These are phyloP conservation scores for Botia almorhae DNA, from an alignment of 2,797 vertebrate species.

Conservation along the genomic window DNA sequence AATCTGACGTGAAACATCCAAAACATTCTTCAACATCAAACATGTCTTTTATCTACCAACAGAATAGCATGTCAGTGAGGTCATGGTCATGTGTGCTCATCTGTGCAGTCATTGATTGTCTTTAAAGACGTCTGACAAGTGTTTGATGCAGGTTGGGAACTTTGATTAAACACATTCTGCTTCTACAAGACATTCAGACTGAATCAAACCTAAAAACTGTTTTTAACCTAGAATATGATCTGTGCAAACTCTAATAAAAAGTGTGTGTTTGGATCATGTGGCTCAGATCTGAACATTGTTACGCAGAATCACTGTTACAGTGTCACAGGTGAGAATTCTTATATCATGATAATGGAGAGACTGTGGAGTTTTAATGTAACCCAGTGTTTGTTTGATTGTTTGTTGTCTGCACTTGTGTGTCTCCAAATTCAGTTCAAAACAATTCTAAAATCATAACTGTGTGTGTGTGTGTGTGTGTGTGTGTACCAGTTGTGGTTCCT, in stretches of 20 bases:
- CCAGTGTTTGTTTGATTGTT: not conserved
- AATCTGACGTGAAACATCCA: slow-evolving; percentile 63
- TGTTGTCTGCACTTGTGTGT: not conserved
- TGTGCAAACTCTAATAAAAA: not conserved
- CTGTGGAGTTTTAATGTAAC: not conserved
- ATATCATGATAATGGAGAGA: not conserved
- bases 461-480: not conserved
- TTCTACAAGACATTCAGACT: not conserved
- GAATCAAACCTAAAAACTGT: not conserved
- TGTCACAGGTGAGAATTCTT: slow-evolving; percentile 2
- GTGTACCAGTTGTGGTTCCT: not conserved
- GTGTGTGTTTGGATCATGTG: not conserved
- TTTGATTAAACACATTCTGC: no score
- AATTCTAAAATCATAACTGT: no score
- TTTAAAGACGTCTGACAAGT: not conserved
- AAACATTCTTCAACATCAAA: not conserved
- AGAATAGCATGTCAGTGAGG: not conserved
- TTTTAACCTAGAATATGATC: not conserved
- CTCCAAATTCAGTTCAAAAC: not conserved
- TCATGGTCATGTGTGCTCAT: not conserved
- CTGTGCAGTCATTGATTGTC: not conserved
- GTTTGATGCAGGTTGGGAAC: not conserved
- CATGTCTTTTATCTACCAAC: not conserved
- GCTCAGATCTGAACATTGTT: slow-evolving; percentile 15
- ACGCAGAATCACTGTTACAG: slow-evolving; percentile 10